A percentile compares a stretch with the other conserved stretches of the same genome.
Conservation (phyloP, 2,797 vertebrate species). For the Acanthurus leucopareius region DNA sequence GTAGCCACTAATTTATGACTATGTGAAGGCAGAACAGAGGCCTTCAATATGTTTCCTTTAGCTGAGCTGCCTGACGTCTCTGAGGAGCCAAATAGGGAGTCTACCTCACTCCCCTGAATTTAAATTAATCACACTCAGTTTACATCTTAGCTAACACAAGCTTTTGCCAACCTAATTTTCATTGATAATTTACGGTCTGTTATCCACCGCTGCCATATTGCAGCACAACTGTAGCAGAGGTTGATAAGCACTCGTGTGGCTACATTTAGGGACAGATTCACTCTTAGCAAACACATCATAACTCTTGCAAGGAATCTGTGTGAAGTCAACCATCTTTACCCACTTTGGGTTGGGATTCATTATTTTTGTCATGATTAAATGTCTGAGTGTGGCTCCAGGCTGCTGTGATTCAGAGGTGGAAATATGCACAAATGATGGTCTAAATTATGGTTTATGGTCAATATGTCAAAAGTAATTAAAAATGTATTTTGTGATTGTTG, state of each 20-base stretch:
- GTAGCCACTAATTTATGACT: background rate
- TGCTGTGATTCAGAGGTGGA: background rate
- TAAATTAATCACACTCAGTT: background rate
- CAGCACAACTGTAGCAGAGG: background rate
- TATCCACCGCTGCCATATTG: background rate
- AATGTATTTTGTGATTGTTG: background rate
- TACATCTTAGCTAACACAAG: background rate
- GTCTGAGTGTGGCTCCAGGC: background rate
- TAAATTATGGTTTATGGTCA: background rate
- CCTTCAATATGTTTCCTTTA: conserved; percentile 15
- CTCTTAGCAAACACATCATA: background rate
- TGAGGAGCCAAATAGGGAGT: background rate
- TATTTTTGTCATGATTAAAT: background rate
- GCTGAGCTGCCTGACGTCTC: background rate
- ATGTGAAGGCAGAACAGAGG: background rate
- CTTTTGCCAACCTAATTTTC: background rate
- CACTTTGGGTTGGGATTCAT: too few relatives aligned
- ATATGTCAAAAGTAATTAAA: background rate
- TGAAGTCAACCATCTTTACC: background rate
- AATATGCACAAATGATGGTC: background rate
- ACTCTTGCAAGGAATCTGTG: background rate
- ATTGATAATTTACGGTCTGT: background rate
- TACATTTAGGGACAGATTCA: background rate
- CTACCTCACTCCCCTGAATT: background rate
- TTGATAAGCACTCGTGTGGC: background rate